phyloP scores from a whole-genome alignment of 2,888 invertebrate species.

The Clepsis dumicolana region DNA sequence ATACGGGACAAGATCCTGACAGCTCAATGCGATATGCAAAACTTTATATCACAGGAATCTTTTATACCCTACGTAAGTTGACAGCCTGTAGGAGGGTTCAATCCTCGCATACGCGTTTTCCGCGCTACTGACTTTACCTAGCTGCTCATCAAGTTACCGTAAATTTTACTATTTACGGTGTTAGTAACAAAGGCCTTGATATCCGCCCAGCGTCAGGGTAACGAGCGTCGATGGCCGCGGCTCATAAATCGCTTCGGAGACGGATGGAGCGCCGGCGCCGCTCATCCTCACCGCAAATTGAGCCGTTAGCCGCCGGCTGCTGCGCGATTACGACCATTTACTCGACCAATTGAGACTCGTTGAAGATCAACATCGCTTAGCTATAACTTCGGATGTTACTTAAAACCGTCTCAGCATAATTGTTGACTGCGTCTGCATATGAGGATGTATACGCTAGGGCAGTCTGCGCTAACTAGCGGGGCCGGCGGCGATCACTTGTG shows the following conservation, averaged over 20 bases:
- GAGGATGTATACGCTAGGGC: not conserved
- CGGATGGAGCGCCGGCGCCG: not conserved
- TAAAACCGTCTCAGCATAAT: not conserved
- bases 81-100: conserved; percentile 3
- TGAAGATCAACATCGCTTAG: not conserved
- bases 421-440: not conserved
- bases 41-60: conserved; percentile 3
- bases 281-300: not conserved
- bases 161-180: not conserved
- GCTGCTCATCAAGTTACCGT: not conserved
- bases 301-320: not conserved
- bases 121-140: not conserved
- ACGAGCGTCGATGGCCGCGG: too few species aligned
- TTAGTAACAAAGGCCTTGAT: too few species aligned
- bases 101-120: not conserved
- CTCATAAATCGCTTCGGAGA: too few species aligned
- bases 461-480: not conserved
- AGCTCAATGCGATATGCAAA: conserved; percentile 8
- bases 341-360: not conserved
- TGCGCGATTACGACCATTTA: not conserved
- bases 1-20: not conserved
- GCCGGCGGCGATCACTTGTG: not conserved
- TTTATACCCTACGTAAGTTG: not conserved
- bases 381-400: too few species aligned
- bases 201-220: too few species aligned